Base-by-base conservation (phyloP, 2,888 invertebrate genomes). In the Metopia argyrocephala region DNA sequence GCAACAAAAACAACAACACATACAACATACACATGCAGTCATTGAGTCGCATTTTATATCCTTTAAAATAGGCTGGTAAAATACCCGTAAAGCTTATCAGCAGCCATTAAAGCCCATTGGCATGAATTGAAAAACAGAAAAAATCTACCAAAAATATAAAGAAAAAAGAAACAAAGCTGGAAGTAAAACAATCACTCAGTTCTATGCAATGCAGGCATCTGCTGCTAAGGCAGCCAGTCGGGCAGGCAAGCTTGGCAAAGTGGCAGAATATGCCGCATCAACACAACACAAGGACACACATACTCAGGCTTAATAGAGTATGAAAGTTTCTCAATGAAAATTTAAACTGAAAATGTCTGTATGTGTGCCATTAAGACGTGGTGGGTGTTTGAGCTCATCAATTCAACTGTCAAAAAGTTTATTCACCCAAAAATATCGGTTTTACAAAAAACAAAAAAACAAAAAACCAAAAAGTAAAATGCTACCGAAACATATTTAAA, bases 381-480 rank as follows among this genome's bases (percentile, higher is more conserved):
- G 74, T 25, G 28, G 57, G 28, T 57, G 52, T 52, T 31, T 52
- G 18, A 50, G 18, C 61, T 78, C 76, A 73, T 83, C 82, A 85
- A 85, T 85, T 85, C 83, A 83, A 83, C 83, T 84, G 85, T 85
- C 84, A 85, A 84, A 85, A 84, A 84, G 85, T 85, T 79, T 84
- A 83, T 85, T 85, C 84, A 85, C 81, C 82, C 82, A 76, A 75
- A 83, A 82, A 82, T 70, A 73, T 75, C 68, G 64, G 82, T 68
- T 73, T 68, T 61, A 48, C 54, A 78, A 64, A 66, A n/a, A 82
- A 68, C 52, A 57, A 21, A 31, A 69, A 38, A 18, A 15, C 25
- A 46, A 38, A 38, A 9, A 38, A 15, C 12, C 38, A 12, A n/a
- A n/a, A n/a, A n/a, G n/a, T n/a, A n/a, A n/a, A n/a, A n/a, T 38